Evolutionary conservation across 2,113 vertebrate genomes (phyloP), one percentile per base, ranked within the genome.

Genomic region (Zeus faber): DNA sequence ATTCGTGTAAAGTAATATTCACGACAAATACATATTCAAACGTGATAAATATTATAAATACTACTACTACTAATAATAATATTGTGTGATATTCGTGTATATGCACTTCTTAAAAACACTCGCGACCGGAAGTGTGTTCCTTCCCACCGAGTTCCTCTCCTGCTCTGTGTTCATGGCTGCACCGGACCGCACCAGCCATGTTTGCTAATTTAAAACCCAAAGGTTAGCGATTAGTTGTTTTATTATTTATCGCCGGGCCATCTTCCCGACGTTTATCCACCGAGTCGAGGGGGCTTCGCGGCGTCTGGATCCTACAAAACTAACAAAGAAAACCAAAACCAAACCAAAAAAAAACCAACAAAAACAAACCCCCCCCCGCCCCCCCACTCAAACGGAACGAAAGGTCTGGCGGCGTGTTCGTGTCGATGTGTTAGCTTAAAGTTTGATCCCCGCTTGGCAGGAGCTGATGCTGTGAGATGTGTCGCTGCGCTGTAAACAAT

Each of bases 171-270:
- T 90, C 86, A 90, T 88, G 88, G 86, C 88, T 88, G 77, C 81
- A 77, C 76, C 64, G 80, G 84, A 89, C 79, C 70, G 80, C 78
- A 88, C 82, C 88, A 90, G 89, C 89, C 89, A 89, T 91, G 88
- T 91, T 90, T 87, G 85, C 83, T 88, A 86, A 88, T 88, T 85
- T 89, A 87, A 87, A 87, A 79, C 83, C 85, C 82, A 87, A 83
- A 86, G 87, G 84, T 88, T 88, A 81, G 83, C 71, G 76, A 81
- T 71, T 74, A 81, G 68, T 84, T 86, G 79, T 75, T n/a, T 83
- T 87, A 82, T 80, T 86, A 84, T 89, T 86, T 79, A 81, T 82
- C 81, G 66, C 51, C 26, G 64, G 76, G 65, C 58, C 76, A 63
- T 83, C 80, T 67, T 61, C 72, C 67, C 53, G n/a, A 55, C 50